Evolutionary conservation across 2,888 invertebrate species (phyloP).

Genomic region (Zygogramma bicolorata): DNA sequence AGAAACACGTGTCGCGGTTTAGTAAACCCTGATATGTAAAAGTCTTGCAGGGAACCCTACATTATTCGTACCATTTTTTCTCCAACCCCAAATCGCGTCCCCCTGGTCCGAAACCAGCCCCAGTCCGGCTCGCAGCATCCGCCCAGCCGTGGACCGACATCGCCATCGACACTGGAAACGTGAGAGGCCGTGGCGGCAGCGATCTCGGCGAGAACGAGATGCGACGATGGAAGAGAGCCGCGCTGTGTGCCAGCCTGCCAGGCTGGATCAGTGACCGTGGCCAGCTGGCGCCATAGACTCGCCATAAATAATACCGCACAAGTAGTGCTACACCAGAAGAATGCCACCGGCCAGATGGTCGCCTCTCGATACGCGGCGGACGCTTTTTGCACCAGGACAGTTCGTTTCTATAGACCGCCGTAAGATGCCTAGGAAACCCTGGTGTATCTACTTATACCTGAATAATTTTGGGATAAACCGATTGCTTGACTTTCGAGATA

Average conservation of each 20-base stretch:
- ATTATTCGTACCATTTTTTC: no score
- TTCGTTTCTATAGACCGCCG: neutral
- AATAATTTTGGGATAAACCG: no score
- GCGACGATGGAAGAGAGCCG: neutral
- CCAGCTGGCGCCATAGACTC: conserved; percentile 67
- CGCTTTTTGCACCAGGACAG: conserved; percentile 50
- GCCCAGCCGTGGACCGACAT: conserved; percentile 18
- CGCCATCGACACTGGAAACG: neutral
- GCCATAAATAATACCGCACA: conserved; percentile 68
- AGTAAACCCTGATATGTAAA: no score
- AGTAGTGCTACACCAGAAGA: conserved; percentile 62
- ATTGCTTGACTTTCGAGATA: no score
- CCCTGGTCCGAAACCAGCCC: neutral
- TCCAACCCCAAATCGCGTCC: no score
- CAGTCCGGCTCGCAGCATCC: conserved; percentile 7
- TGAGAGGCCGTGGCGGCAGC: conserved; percentile 28
- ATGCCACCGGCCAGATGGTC: conserved; percentile 66
- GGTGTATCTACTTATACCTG: no score
- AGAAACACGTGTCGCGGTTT: no score
- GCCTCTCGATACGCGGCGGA: conserved; percentile 48
- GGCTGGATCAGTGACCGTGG: conserved; percentile 67
- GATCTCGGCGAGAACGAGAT: conserved; percentile 16
- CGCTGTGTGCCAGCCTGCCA: conserved; percentile 29
- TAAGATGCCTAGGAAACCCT: no score
- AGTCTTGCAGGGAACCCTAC: no score